These are phyloP conservation scores for Pipistrellus nathusii DNA, from an alignment of 2,797 vertebrate species.

Conservation along the genomic window DNA sequence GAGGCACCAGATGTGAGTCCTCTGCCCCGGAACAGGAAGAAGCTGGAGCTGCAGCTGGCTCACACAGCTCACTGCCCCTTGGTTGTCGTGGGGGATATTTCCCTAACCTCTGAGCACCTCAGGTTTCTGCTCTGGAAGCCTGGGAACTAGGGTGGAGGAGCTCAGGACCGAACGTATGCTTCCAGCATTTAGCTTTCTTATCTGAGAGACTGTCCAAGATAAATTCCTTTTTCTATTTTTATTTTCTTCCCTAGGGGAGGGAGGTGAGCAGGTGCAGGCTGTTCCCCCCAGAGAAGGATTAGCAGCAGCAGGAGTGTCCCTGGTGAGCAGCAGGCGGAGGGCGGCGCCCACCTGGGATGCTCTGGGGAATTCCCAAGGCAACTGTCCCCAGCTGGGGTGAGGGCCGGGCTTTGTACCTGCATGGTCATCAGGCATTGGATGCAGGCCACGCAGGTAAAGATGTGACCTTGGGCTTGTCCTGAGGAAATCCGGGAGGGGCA, in stretches of 20 bases:
- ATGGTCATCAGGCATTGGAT: neutral
- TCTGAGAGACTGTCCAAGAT: neutral
- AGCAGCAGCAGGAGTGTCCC: neutral
- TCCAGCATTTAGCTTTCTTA: constrained; percentile 20
- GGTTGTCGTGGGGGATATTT: neutral
- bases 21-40: neutral
- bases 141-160: neutral
- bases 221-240: neutral
- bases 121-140: neutral
- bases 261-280: neutral
- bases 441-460: neutral
- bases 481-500: neutral
- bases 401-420: neutral
- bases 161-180: neutral
- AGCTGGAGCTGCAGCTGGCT: neutral
- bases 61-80: neutral
- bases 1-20: neutral
- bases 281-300: neutral
- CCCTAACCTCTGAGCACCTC: neutral
- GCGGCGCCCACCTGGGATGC: neutral
- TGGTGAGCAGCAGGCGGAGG: neutral
- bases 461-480: neutral
- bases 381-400: too few relatives aligned
- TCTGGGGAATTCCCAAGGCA: neutral
- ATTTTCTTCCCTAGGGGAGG: neutral